phyloP scores from a whole-genome alignment of 2,797 vertebrate species.

The Rousettus madagascariensis region DNA sequence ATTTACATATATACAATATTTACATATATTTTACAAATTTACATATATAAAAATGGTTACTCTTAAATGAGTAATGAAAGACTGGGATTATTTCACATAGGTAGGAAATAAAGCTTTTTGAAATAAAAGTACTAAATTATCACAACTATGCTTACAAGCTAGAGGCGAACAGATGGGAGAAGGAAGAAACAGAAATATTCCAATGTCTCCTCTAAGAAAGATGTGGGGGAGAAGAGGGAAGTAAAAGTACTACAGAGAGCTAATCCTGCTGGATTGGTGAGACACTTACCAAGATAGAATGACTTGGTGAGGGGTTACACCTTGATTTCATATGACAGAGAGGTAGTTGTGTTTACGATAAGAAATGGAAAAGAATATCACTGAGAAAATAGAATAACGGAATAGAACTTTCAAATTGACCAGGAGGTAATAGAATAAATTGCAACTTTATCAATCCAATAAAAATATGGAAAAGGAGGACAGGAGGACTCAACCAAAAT shows the following conservation, averaged over 20 bases:
- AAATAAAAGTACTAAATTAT: neutral
- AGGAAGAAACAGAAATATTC: neutral
- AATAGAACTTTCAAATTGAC: neutral
- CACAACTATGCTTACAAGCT: neutral
- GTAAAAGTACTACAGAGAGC: neutral
- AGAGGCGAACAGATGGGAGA: neutral
- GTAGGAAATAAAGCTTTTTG: neutral
- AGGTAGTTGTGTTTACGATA: neutral
- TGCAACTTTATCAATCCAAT: neutral
- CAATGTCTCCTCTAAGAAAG: neutral
- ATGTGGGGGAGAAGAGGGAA: neutral
- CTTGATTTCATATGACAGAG: neutral
- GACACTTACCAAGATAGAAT: neutral
- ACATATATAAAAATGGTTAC: neutral
- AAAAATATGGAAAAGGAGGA: neutral
- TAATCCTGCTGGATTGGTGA: neutral
- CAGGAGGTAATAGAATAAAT: neutral
- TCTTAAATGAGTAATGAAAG: neutral
- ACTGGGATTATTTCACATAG: neutral
- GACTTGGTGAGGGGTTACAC: too few relatives aligned
- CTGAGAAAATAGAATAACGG: neutral
- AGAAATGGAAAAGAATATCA: neutral
- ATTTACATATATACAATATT: neutral
- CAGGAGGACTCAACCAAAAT: neutral
- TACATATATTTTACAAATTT: neutral